These are phyloP conservation scores for Beris chalybata DNA, from an alignment of 2,888 invertebrate genomes.

Conservation along the genomic window DNA sequence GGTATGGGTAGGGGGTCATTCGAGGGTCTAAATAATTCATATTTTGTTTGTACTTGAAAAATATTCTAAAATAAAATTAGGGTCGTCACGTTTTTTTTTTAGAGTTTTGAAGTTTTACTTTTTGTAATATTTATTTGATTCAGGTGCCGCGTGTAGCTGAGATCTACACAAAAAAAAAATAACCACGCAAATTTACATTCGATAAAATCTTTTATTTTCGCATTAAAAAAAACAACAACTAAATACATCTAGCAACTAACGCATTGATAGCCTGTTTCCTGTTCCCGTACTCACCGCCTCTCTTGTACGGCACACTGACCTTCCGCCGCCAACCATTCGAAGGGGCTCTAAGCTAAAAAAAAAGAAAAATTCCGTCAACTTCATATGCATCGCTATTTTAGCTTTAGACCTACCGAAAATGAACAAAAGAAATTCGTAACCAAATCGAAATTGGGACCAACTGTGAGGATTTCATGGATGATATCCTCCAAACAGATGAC, in stretches of 20 bases:
- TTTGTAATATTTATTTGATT: not conserved
- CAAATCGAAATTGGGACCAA: conserved; percentile 51
- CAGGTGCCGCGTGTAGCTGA: conserved; percentile 7
- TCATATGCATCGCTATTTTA: not conserved
- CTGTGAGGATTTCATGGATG: conserved; percentile 55
- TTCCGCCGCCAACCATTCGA: conserved; percentile 55
- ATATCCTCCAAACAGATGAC: conserved; percentile 56
- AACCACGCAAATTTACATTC: conserved; percentile 3
- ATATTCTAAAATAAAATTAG: too few relatives aligned
- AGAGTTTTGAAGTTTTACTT: conserved; percentile 1
- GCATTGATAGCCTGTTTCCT: conserved; percentile 52
- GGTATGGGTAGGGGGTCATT: not conserved
- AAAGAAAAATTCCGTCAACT: conserved; percentile 11
- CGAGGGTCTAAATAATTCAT: too few relatives aligned
- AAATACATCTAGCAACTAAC: conserved; percentile 51
- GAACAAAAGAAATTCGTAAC: conserved; percentile 50
- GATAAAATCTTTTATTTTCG: conserved; percentile 12
- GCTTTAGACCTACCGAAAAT: conserved; percentile 51
- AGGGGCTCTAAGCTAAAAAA: conserved; percentile 51
- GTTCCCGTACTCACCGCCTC: conserved; percentile 56
- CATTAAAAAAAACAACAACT: conserved; percentile 37
- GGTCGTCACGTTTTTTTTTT: not conserved
- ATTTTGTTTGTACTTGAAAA: too few relatives aligned
- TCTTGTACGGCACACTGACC: conserved; percentile 50
- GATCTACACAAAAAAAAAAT: conserved; percentile 5